These are phyloP conservation scores for Drosophila suboccidentalis DNA, from an alignment of 2,888 invertebrate species.

Conservation along the genomic window DNA sequence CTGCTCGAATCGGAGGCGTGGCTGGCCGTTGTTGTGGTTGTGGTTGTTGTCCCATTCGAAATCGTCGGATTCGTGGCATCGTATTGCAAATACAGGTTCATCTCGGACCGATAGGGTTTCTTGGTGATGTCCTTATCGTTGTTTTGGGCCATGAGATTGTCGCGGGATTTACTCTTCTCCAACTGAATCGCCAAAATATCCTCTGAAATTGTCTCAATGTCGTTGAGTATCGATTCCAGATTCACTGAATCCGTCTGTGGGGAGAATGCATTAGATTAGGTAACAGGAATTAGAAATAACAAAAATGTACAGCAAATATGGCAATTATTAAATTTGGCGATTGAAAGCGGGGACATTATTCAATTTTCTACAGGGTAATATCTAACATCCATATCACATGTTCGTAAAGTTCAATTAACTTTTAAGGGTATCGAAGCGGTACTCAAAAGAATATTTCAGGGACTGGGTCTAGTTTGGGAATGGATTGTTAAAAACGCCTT, in stretches of 20 bases:
- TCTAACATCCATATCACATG: background rate
- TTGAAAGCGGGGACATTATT: background rate
- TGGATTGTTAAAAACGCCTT: too few relatives aligned
- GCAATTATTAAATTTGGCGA: background rate
- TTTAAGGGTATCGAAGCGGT: too few relatives aligned
- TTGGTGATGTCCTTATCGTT: conserved; percentile 65
- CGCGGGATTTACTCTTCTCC: conserved; percentile 81
- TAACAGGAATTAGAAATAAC: background rate
- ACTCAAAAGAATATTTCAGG: too few relatives aligned
- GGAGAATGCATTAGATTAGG: background rate
- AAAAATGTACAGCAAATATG: too few relatives aligned
- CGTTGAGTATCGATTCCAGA: conserved; percentile 89
- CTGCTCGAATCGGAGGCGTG: conserved; percentile 38
- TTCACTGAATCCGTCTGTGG: conserved; percentile 87
- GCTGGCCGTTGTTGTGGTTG: conserved; percentile 17
- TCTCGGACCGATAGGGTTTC: conserved; percentile 85
- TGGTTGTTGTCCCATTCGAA: conserved; percentile 45
- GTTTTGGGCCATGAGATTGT: conserved; percentile 60
- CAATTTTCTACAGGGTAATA: background rate
- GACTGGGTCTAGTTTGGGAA: too few relatives aligned
- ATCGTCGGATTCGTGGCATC: conserved; percentile 81
- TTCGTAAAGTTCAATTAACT: too few relatives aligned
- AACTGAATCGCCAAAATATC: conserved; percentile 84
- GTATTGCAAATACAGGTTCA: conserved; percentile 84
- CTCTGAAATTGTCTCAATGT: conserved; percentile 88